Evolutionary conservation across 2,797 vertebrate genomes (phyloP), one percentile per base, ranked within the genome.

Genomic region (Hypotaenidia philippensis): DNA sequence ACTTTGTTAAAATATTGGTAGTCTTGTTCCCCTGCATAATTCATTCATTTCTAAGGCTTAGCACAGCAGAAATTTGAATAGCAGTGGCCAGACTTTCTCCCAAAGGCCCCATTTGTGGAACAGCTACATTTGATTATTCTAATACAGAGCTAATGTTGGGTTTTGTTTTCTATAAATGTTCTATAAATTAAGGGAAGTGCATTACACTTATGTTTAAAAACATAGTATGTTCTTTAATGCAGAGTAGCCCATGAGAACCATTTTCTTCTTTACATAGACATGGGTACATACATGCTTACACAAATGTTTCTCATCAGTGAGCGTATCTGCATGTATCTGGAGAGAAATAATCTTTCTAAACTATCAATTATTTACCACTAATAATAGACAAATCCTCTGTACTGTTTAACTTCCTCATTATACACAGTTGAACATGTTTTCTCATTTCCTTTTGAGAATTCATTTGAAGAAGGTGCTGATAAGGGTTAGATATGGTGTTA

Each of bases 401-500:
- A 40, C 50, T 87, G 6, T 69, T 87, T 76, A 41, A 41, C 36
- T 84, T 82, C 27, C 59, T 92, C 16, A 6, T 90, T 90, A 90
- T 13, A 65, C 9, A 50, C 32, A 84, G 47, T 19, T 79, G 59
- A 84, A 52, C 11, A 6, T 82, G 76, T 66, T 80, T 88, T 72
- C 88, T 83, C 56, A 61, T 90, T 94, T 90, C 47, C 66, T 93
- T 76, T 82, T 70, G 47, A 59, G 52, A 92, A 61, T 4, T 76
- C 41, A 21, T 69, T 86, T 90, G 77, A 82, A 68, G 53, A 83
- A 90, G 83, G 66, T 87, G 38, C 41, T 79, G 74, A 72, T 92
- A 79, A 93, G 69, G 55, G 70, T 79, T 95, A 79, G 89, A 72
- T 90, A 69, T 18, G 65, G 59, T 89, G 70, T 87, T 89, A 94